Conservation (phyloP, 2,113 vertebrate species). For the Chlamydotis undulata region DNA sequence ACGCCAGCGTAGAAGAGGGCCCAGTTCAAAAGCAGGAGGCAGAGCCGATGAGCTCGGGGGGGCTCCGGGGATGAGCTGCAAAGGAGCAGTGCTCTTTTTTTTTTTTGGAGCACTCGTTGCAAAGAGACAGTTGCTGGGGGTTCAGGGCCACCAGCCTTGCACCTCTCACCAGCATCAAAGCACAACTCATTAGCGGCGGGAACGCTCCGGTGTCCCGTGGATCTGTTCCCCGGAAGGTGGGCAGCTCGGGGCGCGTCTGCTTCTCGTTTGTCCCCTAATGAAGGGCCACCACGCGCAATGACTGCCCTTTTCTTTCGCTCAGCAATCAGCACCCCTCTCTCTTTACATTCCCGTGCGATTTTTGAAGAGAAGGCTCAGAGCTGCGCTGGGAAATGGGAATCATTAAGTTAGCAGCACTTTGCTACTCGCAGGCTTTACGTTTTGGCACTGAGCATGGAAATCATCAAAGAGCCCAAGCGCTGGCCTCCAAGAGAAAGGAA, state of each 20-base stretch:
- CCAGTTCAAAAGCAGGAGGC: neutral
- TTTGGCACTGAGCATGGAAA: constrained; percentile 47
- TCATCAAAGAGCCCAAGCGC: neutral
- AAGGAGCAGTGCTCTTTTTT: neutral
- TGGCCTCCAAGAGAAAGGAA: neutral
- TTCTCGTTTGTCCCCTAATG: neutral
- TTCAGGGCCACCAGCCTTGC: neutral
- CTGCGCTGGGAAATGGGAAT: constrained; percentile 39
- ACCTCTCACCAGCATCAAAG: constrained; percentile 3
- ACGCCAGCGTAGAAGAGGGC: neutral
- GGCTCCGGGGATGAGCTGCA: neutral
- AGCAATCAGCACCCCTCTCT: neutral
- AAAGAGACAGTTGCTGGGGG: neutral
- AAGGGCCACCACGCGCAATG: neutral
- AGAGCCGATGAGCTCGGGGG: accelerated
- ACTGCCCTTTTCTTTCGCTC: neutral
- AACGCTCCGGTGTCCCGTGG: neutral
- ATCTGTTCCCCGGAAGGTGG: neutral
- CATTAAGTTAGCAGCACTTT: constrained; percentile 47
- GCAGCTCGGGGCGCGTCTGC: neutral
- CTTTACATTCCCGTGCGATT: neutral
- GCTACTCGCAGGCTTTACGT: constrained; percentile 34
- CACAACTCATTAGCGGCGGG: neutral
- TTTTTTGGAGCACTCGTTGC: neutral
- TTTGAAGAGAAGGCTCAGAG: constrained; percentile 14